A percentile compares a stretch with the other conserved stretches of the same genome.
These are phyloP conservation scores for Labeo catla DNA, from an alignment of 2,113 vertebrate species.

Conservation along the genomic window DNA sequence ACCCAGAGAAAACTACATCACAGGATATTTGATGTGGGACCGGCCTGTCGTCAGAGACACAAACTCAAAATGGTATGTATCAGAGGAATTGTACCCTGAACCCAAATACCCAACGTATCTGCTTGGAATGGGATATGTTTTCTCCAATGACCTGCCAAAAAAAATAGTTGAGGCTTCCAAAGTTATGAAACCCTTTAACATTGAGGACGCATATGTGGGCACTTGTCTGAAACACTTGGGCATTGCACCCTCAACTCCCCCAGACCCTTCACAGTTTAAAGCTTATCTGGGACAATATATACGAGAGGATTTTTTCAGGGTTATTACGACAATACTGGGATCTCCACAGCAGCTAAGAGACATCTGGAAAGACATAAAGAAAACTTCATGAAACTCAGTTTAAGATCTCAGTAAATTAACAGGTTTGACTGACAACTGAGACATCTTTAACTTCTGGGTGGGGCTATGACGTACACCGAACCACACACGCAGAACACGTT, in stretches of 20 bases:
- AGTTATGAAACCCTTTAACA: too few species aligned
- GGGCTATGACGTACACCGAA: not conserved
- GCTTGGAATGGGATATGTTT: too few species aligned
- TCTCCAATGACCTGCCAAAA: too few species aligned
- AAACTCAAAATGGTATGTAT: constrained; percentile 92
- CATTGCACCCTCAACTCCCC: too few species aligned
- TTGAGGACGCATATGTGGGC: too few species aligned
- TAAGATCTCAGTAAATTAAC: not conserved
- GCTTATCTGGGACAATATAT: constrained; percentile 50
- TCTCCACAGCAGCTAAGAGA: constrained; percentile 61
- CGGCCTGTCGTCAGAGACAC: constrained; percentile 83
- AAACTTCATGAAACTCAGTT: not conserved
- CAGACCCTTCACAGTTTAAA: constrained; percentile 53
- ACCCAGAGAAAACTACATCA: constrained; percentile 85
- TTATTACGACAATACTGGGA: constrained; percentile 71
- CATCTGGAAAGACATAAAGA: constrained; percentile 60
- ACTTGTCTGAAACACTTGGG: too few species aligned
- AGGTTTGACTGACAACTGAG: too few species aligned
- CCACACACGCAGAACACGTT: not conserved
- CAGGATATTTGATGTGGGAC: constrained; percentile 88
- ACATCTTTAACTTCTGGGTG: too few species aligned
- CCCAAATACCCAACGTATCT: constrained; percentile 39
- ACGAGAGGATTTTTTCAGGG: constrained; percentile 58
- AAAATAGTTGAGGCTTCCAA: too few species aligned
- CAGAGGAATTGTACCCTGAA: constrained; percentile 85